phyloP scores from a whole-genome alignment of 64 coral and sea anemone species.

The Actinia equina region DNA sequence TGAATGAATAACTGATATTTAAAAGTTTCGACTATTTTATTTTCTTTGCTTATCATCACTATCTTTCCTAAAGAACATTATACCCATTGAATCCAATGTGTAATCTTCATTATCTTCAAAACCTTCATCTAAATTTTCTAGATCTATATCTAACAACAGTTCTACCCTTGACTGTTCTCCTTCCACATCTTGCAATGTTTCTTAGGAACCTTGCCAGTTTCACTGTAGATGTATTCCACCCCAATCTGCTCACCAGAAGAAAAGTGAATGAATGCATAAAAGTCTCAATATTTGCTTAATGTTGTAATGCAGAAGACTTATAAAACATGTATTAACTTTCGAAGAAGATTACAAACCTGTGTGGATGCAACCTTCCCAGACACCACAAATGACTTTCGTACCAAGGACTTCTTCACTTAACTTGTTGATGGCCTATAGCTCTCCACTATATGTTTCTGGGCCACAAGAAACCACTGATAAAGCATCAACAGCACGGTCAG shows the following conservation, averaged over 20 bases:
- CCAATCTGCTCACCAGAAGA: conserved; percentile 56
- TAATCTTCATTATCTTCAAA: conserved; percentile 33
- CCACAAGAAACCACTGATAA: neutral
- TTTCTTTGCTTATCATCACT: no score
- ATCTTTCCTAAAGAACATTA: no score
- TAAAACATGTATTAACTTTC: no score
- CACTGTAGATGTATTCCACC: conserved; percentile 45
- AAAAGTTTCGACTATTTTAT: no score
- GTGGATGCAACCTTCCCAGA: no score
- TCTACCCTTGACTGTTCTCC: neutral
- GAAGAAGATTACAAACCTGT: no score
- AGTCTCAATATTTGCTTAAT: no score
- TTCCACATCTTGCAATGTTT: conserved; percentile 7
- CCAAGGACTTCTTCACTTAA: conserved; percentile 5
- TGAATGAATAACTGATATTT: no score
- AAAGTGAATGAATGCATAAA: neutral
- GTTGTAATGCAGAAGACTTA: no score
- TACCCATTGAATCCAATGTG: neutral
- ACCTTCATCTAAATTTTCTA: conserved; percentile 19
- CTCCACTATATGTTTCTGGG: conserved; percentile 31
- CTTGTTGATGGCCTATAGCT: neutral
- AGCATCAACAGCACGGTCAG: neutral
- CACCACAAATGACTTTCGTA: no score
- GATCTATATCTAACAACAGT: conserved; percentile 22
- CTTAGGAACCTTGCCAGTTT: conserved; percentile 32